A percentile compares a stretch with the other conserved stretches of the same genome.
Evolutionary conservation across 2,797 vertebrate genomes (phyloP).

Genomic region (Betta splendens): DNA sequence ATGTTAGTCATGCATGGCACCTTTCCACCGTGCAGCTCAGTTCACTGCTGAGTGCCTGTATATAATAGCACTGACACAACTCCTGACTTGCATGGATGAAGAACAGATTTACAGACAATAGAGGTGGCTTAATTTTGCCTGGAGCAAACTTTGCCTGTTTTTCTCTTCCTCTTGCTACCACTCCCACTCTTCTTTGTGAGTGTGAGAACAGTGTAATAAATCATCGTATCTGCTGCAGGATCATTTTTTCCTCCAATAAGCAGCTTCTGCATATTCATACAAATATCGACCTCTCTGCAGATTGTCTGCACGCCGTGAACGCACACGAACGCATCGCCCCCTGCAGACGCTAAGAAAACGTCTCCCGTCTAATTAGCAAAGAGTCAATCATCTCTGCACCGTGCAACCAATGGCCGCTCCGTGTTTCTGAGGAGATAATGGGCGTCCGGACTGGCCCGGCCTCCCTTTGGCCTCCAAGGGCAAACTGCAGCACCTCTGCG

Average conservation of each 20-base stretch:
- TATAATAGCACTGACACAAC: constrained; percentile 43
- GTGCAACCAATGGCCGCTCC: constrained; percentile 17
- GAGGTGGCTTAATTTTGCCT: constrained; percentile 50
- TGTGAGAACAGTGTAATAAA: constrained; percentile 58
- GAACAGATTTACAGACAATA: constrained; percentile 59
- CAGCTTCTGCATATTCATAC: constrained; percentile 64
- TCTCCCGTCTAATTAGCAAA: constrained; percentile 59
- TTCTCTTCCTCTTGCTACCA: constrained; percentile 1
- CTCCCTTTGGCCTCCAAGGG: constrained; percentile 64
- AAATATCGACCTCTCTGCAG: constrained; percentile 63
- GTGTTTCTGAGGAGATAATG: constrained; percentile 31
- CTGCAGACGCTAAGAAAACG: constrained; percentile 42
- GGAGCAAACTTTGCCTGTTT: constrained; percentile 49
- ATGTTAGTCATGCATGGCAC: constrained; percentile 22
- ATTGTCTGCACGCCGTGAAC: constrained; percentile 46
- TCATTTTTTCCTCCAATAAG: constrained; percentile 51
- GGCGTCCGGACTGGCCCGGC: constrained; percentile 22
- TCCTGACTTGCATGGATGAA: constrained; percentile 37
- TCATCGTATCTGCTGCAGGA: constrained; percentile 58
- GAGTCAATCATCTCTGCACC: constrained; percentile 47
- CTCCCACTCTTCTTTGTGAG: constrained; percentile 24
- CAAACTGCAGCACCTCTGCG: constrained; percentile 43
- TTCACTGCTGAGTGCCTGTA: constrained; percentile 13
- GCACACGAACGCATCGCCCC: constrained; percentile 14
- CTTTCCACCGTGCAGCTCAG: constrained; percentile 6